Base-by-base conservation (phyloP, 2,888 invertebrate species). In the Pachliopta kotzebuea region DNA sequence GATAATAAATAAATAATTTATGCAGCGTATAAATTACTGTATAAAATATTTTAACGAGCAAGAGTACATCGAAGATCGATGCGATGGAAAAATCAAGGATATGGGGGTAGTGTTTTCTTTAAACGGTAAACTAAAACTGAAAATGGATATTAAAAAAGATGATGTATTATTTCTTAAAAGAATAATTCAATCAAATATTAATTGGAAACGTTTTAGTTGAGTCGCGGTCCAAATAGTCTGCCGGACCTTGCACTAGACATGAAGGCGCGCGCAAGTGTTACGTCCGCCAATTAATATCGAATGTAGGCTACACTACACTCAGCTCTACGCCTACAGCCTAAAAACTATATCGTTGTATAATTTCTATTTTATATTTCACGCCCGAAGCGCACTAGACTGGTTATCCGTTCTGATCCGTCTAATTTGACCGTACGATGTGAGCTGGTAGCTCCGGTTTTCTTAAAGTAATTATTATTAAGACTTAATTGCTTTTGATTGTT, bases 341-440 rank as follows among this genome's bases (percentile, higher is more conserved):
- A 45, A 18, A n/a, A 45, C n/a, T 4, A 2, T n/a, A n/a, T 18
- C 45, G 45, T 45, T 45, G 45, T 45, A n/a, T n/a, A 45, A 45
- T 45, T 45, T 45, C 18, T 26, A n/a, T 54, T 24, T 54, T 26
- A 54, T 17, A 54, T 24, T 54, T 18, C 54, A 53, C n/a, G 53
- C 24, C 53, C 18, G 45, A 45, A 45, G 45, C 45, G 45, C 45
- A 45, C 45, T n/a, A n/a, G 45, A 45, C 45, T n/a, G 45, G 45
- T 45, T 45, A n/a, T n/a, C n/a, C n/a, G n/a, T 45, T 45, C 45
- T 4, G 45, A 45, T 45, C 18, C 6, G 8, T 45, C n/a, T n/a
- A 1, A 45, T 3, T n/a, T 45, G n/a, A 45, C 37, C 37, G 45
- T 14, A 18, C 0, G n/a, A 4, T 0, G n/a, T 45, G n/a, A 45